A percentile compares a stretch with the other conserved stretches of the same genome.
phyloP scores from a whole-genome alignment of 2,888 invertebrate species.

The Agriopis leucophaearia region DNA sequence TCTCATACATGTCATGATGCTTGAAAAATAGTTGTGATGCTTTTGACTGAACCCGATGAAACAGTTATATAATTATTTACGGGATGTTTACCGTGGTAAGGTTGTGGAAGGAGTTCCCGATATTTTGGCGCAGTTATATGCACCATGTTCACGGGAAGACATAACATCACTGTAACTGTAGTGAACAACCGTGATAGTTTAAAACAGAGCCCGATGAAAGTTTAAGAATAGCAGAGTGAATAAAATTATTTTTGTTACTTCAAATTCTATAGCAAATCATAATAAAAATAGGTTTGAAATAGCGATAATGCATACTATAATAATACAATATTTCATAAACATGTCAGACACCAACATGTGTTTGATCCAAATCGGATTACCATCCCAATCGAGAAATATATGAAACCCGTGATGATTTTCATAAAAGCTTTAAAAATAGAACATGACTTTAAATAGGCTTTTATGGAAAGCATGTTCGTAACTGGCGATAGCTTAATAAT shows the following conservation, averaged over 20 bases:
- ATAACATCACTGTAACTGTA: no score
- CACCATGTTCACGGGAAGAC: no score
- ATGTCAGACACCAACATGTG: constrained; percentile 1
- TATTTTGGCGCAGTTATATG: no score
- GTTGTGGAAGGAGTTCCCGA: no score
- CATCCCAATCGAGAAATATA: constrained; percentile 4
- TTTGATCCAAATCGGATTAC: constrained; percentile 12
- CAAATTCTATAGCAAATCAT: neutral
- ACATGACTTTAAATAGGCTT: constrained; percentile 16
- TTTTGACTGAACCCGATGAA: constrained; percentile 3
- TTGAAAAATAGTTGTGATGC: constrained; percentile 4
- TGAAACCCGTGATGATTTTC: constrained; percentile 5
- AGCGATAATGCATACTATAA: constrained; percentile 14
- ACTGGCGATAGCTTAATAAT: constrained; percentile 29
- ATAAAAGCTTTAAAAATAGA: constrained; percentile 17
- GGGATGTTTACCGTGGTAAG: no score
- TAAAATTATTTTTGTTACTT: neutral
- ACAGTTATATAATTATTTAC: no score
- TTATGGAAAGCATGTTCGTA: constrained; percentile 22
- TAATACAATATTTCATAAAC: constrained; percentile 1
- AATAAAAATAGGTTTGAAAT: neutral
- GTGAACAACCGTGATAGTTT: no score
- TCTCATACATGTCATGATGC: neutral
- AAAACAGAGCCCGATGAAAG: no score
- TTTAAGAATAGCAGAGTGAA: neutral